Conservation (phyloP, 1,140 invertebrate species). For the Brachionus paranguensis region DNA sequence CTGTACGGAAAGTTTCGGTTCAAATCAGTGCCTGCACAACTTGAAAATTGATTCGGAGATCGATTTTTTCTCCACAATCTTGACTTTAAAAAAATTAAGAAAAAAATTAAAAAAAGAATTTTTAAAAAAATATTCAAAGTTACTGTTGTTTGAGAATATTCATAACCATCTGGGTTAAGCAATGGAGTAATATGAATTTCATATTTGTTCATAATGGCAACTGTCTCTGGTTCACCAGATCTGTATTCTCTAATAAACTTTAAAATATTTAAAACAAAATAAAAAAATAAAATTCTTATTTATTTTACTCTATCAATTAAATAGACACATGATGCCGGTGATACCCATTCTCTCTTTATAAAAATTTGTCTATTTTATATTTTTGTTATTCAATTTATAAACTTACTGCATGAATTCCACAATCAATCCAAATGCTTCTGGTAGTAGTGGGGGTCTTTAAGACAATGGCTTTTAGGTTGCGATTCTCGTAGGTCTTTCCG, state of each 20-base stretch:
- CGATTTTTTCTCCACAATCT: slow-evolving; percentile 42
- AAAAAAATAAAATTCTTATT: background rate
- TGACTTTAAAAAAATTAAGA: background rate
- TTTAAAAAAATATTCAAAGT: background rate
- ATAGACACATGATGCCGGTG: background rate
- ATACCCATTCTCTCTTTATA: slow-evolving; percentile 25
- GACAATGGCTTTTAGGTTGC: background rate
- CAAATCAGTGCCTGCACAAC: slow-evolving; percentile 28
- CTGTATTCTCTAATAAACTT: slow-evolving; percentile 26
- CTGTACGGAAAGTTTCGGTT: slow-evolving; percentile 32
- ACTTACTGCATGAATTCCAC: slow-evolving; percentile 35
- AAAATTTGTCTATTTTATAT: background rate
- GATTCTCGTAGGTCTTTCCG: slow-evolving; percentile 3
- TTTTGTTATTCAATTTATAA: too few species aligned
- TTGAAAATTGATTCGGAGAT: slow-evolving; percentile 1
- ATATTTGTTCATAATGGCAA: slow-evolving; percentile 1
- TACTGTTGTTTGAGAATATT: slow-evolving; percentile 22
- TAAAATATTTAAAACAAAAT: background rate
- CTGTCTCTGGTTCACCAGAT: background rate
- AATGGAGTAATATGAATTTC: slow-evolving; percentile 33
- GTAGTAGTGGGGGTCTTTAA: background rate
- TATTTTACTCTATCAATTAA: slow-evolving; percentile 24
- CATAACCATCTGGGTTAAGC: slow-evolving; percentile 40
- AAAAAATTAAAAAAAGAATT: background rate
- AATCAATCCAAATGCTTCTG: slow-evolving; percentile 32